Conservation (phyloP, 2,888 invertebrate genomes). For the Cerastis rubricosa region DNA sequence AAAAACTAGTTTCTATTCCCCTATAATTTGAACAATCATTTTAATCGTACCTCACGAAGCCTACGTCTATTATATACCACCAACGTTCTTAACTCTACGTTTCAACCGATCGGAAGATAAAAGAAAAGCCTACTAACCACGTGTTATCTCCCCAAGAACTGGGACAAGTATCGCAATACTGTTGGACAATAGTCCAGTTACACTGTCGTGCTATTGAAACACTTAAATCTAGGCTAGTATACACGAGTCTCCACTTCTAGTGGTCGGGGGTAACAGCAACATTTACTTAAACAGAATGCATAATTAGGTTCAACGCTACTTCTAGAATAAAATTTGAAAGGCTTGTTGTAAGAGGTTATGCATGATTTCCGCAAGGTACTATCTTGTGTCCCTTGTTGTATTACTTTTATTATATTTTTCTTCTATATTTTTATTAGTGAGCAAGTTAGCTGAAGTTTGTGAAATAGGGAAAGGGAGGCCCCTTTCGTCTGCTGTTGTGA, state of each 20-base stretch:
- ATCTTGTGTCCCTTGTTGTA: background rate
- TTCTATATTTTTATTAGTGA: background rate
- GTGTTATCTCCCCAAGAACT: slow-evolving; percentile 49
- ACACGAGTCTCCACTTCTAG: slow-evolving; percentile 6
- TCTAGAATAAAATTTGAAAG: background rate
- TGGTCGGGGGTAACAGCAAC: slow-evolving; percentile 9
- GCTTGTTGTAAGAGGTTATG: background rate
- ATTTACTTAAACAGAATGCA: slow-evolving; percentile 29
- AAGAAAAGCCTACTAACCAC: slow-evolving; percentile 37
- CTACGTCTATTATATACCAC: slow-evolving; percentile 3
- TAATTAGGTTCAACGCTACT: slow-evolving; percentile 6
- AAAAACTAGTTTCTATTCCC: background rate
- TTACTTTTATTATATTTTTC: background rate
- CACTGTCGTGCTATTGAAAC: slow-evolving; percentile 44
- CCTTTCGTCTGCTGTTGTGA: background rate
- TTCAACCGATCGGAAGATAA: slow-evolving; percentile 22
- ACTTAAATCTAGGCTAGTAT: slow-evolving; percentile 48
- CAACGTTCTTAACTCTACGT: background rate
- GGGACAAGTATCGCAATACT: slow-evolving; percentile 47
- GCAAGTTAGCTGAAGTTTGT: background rate
- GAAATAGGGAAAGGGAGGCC: background rate
- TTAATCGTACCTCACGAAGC: background rate
- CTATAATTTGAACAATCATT: background rate
- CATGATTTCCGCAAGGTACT: slow-evolving; percentile 15
- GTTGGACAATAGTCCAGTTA: slow-evolving; percentile 52